Percentiles rank a stretch among this genome's conserved stretches.
Conservation (phyloP, 2,888 invertebrate genomes). For the Leucozona laternaria region DNA sequence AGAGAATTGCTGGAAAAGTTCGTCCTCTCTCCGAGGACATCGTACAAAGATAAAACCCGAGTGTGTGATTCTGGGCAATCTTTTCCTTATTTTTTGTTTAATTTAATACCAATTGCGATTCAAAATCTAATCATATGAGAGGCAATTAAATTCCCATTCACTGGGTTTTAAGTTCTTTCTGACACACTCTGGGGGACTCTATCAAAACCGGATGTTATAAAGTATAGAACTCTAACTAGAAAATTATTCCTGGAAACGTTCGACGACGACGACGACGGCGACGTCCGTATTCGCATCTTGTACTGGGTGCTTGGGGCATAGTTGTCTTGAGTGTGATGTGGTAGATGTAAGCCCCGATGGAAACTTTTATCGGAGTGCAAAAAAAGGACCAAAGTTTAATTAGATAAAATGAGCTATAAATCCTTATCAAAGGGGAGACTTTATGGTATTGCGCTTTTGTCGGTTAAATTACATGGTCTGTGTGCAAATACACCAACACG, state of each 20-base stretch:
- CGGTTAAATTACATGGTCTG: slow-evolving; percentile 61
- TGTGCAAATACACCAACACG: slow-evolving; percentile 30
- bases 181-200: slow-evolving; percentile 24
- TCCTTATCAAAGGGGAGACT: slow-evolving; percentile 68
- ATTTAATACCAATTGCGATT: slow-evolving; percentile 39
- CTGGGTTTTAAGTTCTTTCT: slow-evolving; percentile 18
- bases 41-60: slow-evolving; percentile 37
- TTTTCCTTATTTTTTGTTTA: slow-evolving; percentile 32
- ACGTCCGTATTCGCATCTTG: slow-evolving; percentile 5
- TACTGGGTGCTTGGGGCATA: slow-evolving; percentile 3
- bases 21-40: slow-evolving; percentile 18
- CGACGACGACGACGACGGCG: too few species aligned
- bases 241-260: slow-evolving; percentile 45
- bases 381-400: slow-evolving; percentile 72
- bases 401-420: slow-evolving; percentile 75
- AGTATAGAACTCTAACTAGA: slow-evolving; percentile 45
- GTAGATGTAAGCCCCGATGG: slow-evolving; percentile 13
- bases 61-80: slow-evolving; percentile 9
- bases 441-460: slow-evolving; percentile 72
- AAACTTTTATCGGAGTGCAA: slow-evolving; percentile 47
- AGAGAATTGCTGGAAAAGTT: slow-evolving; percentile 19
- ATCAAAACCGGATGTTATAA: slow-evolving; percentile 66
- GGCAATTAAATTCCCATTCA: slow-evolving; percentile 66
- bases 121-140: slow-evolving; percentile 62
- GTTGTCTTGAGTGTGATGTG: slow-evolving; percentile 1